phyloP scores from a whole-genome alignment of 2,797 vertebrate species.

The Sebastes trivittatus region DNA sequence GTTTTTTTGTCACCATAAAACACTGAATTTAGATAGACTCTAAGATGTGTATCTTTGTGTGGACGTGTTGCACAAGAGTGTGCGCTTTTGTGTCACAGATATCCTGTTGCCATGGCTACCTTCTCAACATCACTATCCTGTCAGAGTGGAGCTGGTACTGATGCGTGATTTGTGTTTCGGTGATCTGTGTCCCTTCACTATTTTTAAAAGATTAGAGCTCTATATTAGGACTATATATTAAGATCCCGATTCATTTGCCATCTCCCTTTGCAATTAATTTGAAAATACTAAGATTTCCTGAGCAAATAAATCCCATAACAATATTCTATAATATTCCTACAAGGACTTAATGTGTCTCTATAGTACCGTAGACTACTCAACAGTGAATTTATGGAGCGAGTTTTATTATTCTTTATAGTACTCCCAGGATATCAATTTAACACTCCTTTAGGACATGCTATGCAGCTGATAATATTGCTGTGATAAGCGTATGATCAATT shows the following conservation, averaged over 20 bases:
- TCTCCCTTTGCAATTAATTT: background rate
- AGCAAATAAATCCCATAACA: conserved; percentile 6
- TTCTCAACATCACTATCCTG: conserved; percentile 24
- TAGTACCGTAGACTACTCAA: background rate
- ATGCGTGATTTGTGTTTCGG: background rate
- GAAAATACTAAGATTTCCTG: background rate
- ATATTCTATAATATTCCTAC: conserved; percentile 22
- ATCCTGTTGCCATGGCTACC: conserved; percentile 58
- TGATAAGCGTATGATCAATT: conserved; percentile 30
- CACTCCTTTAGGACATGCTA: conserved; percentile 20
- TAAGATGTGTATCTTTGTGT: background rate
- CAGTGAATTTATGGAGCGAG: conserved; percentile 21
- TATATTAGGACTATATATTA: background rate
- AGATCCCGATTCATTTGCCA: background rate
- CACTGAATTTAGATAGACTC: background rate
- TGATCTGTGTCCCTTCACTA: background rate
- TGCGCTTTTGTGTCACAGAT: conserved; percentile 5
- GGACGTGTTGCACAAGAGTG: background rate
- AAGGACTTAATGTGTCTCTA: conserved; percentile 20
- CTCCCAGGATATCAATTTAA: conserved; percentile 29
- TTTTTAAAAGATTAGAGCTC: background rate
- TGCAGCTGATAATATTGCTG: conserved; percentile 20
- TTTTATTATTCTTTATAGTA: conserved; percentile 24
- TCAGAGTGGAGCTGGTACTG: conserved; percentile 12
- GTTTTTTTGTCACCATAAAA: background rate